A percentile compares a stretch with the other conserved stretches of the same genome.
Evolutionary conservation across 92 coral and sea anemone genomes (phyloP).

Genomic region (Epizoanthus fatuus): DNA sequence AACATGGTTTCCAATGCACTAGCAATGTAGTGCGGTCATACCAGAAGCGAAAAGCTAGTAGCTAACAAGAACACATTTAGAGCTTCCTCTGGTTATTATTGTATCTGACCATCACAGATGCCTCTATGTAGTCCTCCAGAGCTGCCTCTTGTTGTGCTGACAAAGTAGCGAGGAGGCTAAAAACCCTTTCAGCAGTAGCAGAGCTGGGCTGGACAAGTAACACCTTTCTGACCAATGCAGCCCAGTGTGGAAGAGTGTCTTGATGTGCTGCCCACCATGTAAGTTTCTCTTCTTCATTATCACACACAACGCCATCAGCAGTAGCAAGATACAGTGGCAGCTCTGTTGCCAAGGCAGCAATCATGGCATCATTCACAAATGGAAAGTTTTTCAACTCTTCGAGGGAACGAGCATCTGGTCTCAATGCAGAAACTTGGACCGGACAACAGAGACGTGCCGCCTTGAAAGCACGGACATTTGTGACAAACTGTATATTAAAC

Average conservation of each 20-base stretch:
- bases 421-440: constrained; percentile 71
- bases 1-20: constrained; percentile 32
- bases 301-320: constrained; percentile 74
- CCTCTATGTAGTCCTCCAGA: constrained; percentile 61
- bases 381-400: constrained; percentile 78
- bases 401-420: constrained; percentile 77
- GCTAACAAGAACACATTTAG: constrained; percentile 48
- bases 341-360: constrained; percentile 77
- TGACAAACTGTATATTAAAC: constrained; percentile 73
- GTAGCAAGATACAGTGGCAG: constrained; percentile 80
- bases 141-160: constrained; percentile 59
- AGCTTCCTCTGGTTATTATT: constrained; percentile 60
- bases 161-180: constrained; percentile 57
- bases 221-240: constrained; percentile 59
- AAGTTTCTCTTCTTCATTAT: constrained; percentile 66
- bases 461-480: constrained; percentile 77
- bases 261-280: constrained; percentile 74
- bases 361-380: constrained; percentile 41
- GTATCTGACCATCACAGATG: constrained; percentile 63
- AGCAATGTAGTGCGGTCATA: constrained; percentile 31
- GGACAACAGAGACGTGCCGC: constrained; percentile 82
- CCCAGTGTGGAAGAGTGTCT: constrained; percentile 74
- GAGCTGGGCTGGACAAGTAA: constrained; percentile 53
- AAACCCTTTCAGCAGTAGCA: constrained; percentile 57
- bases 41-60: constrained; percentile 36